Evolutionary conservation across 2,888 invertebrate genomes (phyloP).

Genomic region (Aspidiotus rigidus): DNA sequence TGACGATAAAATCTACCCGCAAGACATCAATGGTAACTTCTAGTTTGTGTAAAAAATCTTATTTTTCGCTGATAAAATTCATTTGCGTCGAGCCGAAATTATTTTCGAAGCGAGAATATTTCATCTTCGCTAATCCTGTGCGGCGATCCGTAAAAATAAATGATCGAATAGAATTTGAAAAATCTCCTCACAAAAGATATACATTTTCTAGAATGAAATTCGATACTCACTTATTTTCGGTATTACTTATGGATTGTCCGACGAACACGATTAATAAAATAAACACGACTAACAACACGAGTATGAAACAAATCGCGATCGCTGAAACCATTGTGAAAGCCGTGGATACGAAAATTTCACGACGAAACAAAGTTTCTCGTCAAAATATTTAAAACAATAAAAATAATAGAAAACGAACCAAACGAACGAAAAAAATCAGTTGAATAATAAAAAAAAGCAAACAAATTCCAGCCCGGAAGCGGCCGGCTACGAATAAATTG

Average conservation of each 20-base stretch:
- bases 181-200: not conserved
- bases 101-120: too few relatives aligned
- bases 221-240: slow-evolving; percentile 24
- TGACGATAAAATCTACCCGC: too few relatives aligned
- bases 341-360: slow-evolving; percentile 13
- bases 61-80: too few relatives aligned
- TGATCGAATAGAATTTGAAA: too few relatives aligned
- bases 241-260: slow-evolving; percentile 55
- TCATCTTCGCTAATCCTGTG: too few relatives aligned
- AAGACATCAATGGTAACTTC: too few relatives aligned
- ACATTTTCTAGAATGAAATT: not conserved
- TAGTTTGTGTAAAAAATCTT: too few relatives aligned
- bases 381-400: not conserved
- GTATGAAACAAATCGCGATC: slow-evolving; percentile 73
- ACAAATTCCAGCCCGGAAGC: slow-evolving; percentile 16
- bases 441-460: slow-evolving; percentile 10
- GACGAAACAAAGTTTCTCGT: not conserved
- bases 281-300: slow-evolving; percentile 69
- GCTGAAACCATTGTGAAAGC: slow-evolving; percentile 61
- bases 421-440: not conserved
- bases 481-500: slow-evolving; percentile 21
- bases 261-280: slow-evolving; percentile 73
- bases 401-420: not conserved
- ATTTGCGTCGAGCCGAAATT: too few relatives aligned
- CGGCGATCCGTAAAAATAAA: too few relatives aligned